Conservation (phyloP, 2,888 invertebrate species). For the Chrysolina americana region DNA sequence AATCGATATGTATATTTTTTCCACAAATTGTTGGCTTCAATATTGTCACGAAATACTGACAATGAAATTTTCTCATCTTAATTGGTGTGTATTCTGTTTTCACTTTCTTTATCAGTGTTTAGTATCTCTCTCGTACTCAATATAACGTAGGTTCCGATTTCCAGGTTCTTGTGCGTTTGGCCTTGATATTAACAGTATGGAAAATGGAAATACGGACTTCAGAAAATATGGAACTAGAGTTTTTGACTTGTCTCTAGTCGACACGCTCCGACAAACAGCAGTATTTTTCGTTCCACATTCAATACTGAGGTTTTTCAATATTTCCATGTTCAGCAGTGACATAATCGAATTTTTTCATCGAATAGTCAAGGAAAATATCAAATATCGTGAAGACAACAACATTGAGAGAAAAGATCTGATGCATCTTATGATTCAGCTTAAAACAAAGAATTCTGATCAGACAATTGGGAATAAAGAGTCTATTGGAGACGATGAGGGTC, state of each 20-base stretch:
- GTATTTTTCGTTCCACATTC: background rate
- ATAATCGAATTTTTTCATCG: slow-evolving; percentile 29
- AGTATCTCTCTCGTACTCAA: background rate
- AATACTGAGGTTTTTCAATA: slow-evolving; percentile 23
- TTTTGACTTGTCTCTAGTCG: background rate
- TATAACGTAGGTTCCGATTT: background rate
- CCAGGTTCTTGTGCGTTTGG: slow-evolving; percentile 29
- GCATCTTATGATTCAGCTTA: slow-evolving; percentile 40
- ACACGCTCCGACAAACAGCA: slow-evolving; percentile 1
- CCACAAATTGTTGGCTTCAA: no score
- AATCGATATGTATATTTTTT: no score
- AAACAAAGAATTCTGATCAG: background rate
- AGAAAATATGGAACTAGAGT: slow-evolving; percentile 17
- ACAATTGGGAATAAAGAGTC: background rate
- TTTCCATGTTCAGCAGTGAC: slow-evolving; percentile 14
- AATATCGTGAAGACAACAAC: slow-evolving; percentile 40
- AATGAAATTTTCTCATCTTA: no score
- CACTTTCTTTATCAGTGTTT: no score
- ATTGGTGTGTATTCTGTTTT: no score
- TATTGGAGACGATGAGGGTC: background rate
- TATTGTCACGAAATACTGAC: no score
- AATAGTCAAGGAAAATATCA: slow-evolving; percentile 18
- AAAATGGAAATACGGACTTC: slow-evolving; percentile 30
- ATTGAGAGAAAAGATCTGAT: slow-evolving; percentile 35
- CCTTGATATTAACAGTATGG: slow-evolving; percentile 32